Evolutionary conservation across 2,797 vertebrate genomes (phyloP), one percentile per base, ranked within the genome.

Genomic region (Hypotaenidia okinawae): DNA sequence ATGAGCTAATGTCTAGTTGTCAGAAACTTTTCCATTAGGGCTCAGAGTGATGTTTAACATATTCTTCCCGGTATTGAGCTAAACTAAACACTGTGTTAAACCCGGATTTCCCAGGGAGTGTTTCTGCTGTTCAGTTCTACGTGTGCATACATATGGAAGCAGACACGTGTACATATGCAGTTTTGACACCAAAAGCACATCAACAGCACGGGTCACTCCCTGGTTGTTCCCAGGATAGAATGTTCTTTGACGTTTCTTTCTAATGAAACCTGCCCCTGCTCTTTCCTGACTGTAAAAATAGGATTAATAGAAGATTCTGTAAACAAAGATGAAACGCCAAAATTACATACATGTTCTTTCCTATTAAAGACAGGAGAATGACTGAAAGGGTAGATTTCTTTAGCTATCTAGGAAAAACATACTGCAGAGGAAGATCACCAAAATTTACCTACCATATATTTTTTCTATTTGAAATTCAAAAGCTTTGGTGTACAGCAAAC

Each of bases 1-100:
- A 95, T 98, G 97, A 98, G 96, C 97, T 98, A 97, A 98, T 96
- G 97, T 97, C 97, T 98, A 84, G 79, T 97, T 92, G 84, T 98
- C 91, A 97, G 90, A 97, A 97, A 95, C 62, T 94, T 95, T 97
- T 86, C 95, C 90, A 82, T 95, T 86, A 82, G 92, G 96, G 90
- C 87, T 96, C 43, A 78, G 87, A 97, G 96, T 96, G 68, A 95
- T 96, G 91, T 92, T 97, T 96, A 93, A 70, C 92, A 93, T 97
- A 47, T 90, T 95, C 88, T 96, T 96, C 83, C 87, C 86, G 59
- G 59, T 89, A 87, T 18, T 97, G 61, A 95, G 68, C 90, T 82
- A 94, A 93, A 91, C 94, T 93, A 95, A 95, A 93, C 86, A 79
- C 64, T 80, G 89, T 37, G 83, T 95, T 90, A 93, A 92, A 67